Evolutionary conservation across 2,113 vertebrate species (phyloP), one percentile per base, ranked within the genome.

Genomic region (Pheucticus melanocephalus): DNA sequence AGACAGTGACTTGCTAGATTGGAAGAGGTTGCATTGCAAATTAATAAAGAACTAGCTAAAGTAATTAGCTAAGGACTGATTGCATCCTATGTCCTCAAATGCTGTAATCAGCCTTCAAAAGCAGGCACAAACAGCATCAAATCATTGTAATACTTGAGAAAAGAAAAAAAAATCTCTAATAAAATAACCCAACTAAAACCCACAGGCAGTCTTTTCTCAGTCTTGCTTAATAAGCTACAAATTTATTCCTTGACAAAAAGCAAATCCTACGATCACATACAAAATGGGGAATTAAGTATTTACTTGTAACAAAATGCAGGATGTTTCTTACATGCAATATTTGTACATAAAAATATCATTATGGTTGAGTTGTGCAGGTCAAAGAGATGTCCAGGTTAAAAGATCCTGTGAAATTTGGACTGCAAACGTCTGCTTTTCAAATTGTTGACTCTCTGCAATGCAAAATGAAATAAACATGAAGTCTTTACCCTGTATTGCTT

Each of bases 381-480:
- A 77, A 70, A 90, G n/a, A 59, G 63, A 64, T 72, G 39, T 42
- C 66, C 70, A 89, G 57, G 70, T 70, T 72, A 61, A 76, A 77
- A 91, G 66, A 54, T 61, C 50, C 42, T 54, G 3, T 31, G 50
- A 35, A 87, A 70, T 72, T 47, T 31, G 30, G 42, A 24, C 84
- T 63, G 90, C 59, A 94, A 88, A 91, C 10, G 30, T 92, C 66
- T 83, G 21, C 42, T 91, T 88, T 80, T 63, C 91, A 86, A 92
- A 88, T 70, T 73, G 70, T 86, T 84, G 51, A 31, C 81, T 94
- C 54, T 82, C 73, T 64, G 48, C 24, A 33, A 91, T 35, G 40
- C 50, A 80, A 77, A 95, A 87, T 1, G 39, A 95, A 91, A 94
- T 88, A 89, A 94, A 50, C 75, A 48, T 76, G 78, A 87, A 91